phyloP scores from a whole-genome alignment of 2,797 vertebrate species.

The Limosa lapponica region DNA sequence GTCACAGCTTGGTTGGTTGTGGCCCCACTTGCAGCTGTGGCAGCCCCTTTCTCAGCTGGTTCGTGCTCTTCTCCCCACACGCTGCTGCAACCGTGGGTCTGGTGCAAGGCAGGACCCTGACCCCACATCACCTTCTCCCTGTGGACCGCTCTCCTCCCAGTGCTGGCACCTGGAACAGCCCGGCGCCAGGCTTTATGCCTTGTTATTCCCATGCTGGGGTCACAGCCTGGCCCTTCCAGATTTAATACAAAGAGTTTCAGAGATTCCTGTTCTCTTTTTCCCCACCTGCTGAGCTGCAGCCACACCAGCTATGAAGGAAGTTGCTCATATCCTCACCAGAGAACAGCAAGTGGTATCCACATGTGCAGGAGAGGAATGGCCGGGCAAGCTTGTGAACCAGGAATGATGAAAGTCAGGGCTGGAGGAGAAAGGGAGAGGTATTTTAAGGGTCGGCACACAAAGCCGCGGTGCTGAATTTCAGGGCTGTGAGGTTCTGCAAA shows the following conservation, averaged over 20 bases:
- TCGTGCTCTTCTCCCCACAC: neutral
- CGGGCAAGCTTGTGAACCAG: neutral
- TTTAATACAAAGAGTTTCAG: conserved; percentile 43
- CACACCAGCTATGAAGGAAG: conserved; percentile 41
- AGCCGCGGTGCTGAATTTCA: neutral
- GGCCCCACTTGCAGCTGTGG: conserved; percentile 36
- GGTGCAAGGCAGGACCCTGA: neutral
- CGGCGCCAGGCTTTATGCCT: neutral
- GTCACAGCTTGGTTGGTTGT: conserved; percentile 42
- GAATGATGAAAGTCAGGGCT: neutral
- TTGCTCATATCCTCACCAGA: conserved; percentile 57
- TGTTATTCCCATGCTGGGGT: neutral
- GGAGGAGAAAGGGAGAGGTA: neutral
- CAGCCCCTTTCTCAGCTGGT: conserved; percentile 39
- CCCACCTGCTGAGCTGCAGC: conserved; percentile 51
- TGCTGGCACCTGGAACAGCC: neutral
- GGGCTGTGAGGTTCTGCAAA: neutral
- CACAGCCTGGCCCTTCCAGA: conserved; percentile 28
- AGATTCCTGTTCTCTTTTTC: conserved; percentile 35
- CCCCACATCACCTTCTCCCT: neutral
- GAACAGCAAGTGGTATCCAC: conserved; percentile 56
- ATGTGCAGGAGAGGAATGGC: conserved; percentile 15
- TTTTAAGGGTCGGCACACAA: neutral
- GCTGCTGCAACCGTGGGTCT: fast-evolving
- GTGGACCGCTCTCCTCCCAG: neutral